Evolutionary conservation across 2,888 invertebrate genomes (phyloP).

Genomic region (Phalangium opilio): DNA sequence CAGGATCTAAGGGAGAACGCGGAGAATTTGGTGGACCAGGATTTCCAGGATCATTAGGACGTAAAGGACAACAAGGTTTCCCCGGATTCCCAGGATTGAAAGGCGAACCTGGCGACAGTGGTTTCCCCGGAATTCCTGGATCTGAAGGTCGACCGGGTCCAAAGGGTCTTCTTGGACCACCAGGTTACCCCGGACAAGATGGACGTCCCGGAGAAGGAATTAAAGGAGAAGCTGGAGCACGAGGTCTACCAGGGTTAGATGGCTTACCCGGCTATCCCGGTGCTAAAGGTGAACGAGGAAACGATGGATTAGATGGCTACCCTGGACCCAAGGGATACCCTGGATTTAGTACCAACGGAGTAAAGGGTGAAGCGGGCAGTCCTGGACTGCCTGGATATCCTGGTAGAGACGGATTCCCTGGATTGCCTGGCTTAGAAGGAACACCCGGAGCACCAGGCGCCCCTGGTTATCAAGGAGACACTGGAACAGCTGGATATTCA

Average conservation of each 20-base stretch:
- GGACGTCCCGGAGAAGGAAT: conserved; percentile 14
- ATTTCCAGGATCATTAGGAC: conserved; percentile 25
- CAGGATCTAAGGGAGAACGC: conserved; percentile 6
- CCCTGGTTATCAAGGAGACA: conserved; percentile 38
- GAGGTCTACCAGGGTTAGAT: conserved; percentile 12
- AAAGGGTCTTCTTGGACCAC: conserved; percentile 6
- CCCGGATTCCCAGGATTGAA: not conserved
- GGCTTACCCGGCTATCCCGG: conserved; percentile 26
- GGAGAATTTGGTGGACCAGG: conserved; percentile 36
- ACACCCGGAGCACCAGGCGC: conserved; percentile 23
- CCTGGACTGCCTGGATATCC: conserved; percentile 46
- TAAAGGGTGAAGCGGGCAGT: conserved; percentile 38
- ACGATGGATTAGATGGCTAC: conserved; percentile 43
- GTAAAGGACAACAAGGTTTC: not conserved
- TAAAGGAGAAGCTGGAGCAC: conserved; percentile 15
- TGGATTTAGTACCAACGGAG: conserved; percentile 2
- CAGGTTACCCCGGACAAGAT: conserved; percentile 11
- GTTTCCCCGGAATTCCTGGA: conserved; percentile 6
- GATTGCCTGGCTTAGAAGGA: conserved; percentile 13
- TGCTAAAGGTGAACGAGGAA: conserved; percentile 34
- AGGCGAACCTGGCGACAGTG: not conserved
- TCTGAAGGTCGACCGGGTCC: not conserved
- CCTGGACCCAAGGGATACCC: conserved; percentile 51
- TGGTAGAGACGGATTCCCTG: conserved; percentile 32
- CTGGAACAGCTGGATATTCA: conserved; percentile 46